Conservation (phyloP, 2,113 vertebrate species). For the Erpornis zantholeuca region DNA sequence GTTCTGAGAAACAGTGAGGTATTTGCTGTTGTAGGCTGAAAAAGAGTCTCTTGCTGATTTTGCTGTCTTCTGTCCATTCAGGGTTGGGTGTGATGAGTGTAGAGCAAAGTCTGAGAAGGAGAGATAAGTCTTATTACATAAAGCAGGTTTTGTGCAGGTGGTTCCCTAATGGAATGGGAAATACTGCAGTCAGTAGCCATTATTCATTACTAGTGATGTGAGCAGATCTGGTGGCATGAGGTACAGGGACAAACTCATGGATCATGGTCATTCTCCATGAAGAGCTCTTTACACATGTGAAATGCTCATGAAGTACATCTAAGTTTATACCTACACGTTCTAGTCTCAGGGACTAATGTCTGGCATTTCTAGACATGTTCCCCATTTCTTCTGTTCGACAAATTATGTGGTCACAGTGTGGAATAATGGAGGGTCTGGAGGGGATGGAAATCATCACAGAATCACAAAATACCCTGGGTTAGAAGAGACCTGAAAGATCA, state of each 20-base stretch:
- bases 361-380: not conserved
- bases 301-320: not conserved
- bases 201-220: not conserved
- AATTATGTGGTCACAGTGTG: not conserved
- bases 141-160: not conserved
- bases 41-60: conserved; percentile 65
- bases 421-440: not conserved
- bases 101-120: conserved; percentile 53
- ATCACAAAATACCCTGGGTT: not conserved
- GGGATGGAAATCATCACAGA: not conserved
- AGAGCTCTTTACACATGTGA: not conserved
- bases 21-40: conserved; percentile 68
- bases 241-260: not conserved
- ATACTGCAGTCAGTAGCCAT: not conserved
- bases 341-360: not conserved
- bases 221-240: not conserved
- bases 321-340: not conserved
- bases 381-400: not conserved
- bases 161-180: not conserved
- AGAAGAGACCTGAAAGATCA: not conserved
- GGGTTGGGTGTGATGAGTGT: not conserved
- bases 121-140: not conserved
- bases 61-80: conserved; percentile 10
- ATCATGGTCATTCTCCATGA: not conserved
- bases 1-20: conserved; percentile 76